Conservation (phyloP, 1,140 invertebrate species). For the Copidosoma floridanum region DNA sequence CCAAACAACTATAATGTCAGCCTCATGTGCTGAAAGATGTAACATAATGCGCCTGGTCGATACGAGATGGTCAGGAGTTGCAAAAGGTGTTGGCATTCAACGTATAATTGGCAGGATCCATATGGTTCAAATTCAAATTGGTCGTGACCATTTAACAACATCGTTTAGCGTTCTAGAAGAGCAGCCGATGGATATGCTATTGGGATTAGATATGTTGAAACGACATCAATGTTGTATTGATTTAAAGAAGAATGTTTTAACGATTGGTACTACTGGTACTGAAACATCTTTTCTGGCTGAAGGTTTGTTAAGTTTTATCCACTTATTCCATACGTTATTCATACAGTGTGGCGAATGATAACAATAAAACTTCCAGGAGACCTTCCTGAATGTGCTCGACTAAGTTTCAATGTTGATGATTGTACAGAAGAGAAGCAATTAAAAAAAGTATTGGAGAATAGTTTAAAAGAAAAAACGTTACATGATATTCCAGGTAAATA, state of each 20-base stretch:
- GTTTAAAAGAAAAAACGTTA: slow-evolving; percentile 54
- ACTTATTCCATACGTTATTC: too few relatives aligned
- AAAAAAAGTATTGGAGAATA: slow-evolving; percentile 63
- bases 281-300: slow-evolving; percentile 88
- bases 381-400: slow-evolving; percentile 58
- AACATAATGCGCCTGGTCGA: slow-evolving; percentile 96
- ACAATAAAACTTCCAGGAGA: slow-evolving; percentile 38
- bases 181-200: slow-evolving; percentile 97
- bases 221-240: slow-evolving; percentile 96
- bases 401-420: slow-evolving; percentile 54
- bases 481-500: too few relatives aligned
- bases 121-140: slow-evolving; percentile 96
- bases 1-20: slow-evolving; percentile 93
- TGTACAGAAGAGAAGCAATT: slow-evolving; percentile 64
- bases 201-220: slow-evolving; percentile 96
- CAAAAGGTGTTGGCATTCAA: slow-evolving; percentile 95
- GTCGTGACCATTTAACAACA: slow-evolving; percentile 88
- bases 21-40: slow-evolving; percentile 88
- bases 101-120: slow-evolving; percentile 94
- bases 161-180: slow-evolving; percentile 98
- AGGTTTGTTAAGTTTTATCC: too few relatives aligned
- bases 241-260: slow-evolving; percentile 82
- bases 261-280: slow-evolving; percentile 93
- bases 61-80: slow-evolving; percentile 89
- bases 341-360: too few relatives aligned